Evolutionary conservation across 1,140 invertebrate genomes (phyloP).

Genomic region (Musca domestica): DNA sequence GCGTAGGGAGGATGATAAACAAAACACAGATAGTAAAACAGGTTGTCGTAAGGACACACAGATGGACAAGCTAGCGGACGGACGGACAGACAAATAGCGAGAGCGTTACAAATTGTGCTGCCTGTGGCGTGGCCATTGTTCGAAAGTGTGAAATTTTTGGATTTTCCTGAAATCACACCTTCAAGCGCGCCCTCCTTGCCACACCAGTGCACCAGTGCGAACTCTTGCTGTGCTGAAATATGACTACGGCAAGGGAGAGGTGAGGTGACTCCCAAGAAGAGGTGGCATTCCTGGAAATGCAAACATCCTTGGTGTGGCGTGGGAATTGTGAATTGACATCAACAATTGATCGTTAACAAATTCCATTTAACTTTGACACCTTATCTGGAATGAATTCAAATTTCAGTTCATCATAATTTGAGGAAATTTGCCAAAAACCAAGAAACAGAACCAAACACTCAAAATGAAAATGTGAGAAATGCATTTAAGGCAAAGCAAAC

Average conservation of each 20-base stretch:
- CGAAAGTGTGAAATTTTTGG: slow-evolving; percentile 27
- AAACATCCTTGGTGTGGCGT: not conserved
- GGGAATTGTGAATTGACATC: not conserved
- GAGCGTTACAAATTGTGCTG: too few relatives aligned
- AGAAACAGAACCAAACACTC: too few relatives aligned
- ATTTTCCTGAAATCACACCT: slow-evolving; percentile 20
- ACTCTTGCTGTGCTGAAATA: slow-evolving; percentile 3
- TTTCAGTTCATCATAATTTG: not conserved
- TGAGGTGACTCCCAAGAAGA: not conserved
- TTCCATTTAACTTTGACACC: not conserved
- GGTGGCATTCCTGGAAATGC: not conserved
- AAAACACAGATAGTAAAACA: not conserved
- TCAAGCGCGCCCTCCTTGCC: not conserved
- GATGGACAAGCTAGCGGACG: not conserved
- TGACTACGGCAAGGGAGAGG: not conserved
- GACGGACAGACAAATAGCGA: not conserved
- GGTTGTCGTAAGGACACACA: too few relatives aligned
- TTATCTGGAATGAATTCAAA: not conserved
- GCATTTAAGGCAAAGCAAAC: too few relatives aligned
- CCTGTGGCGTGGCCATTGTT: slow-evolving; percentile 22
- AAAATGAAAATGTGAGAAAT: too few relatives aligned
- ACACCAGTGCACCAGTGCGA: not conserved
- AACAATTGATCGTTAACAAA: not conserved
- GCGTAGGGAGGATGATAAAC: too few relatives aligned
- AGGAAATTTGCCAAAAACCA: too few relatives aligned